phyloP scores from a whole-genome alignment of 2,113 vertebrate species.

The Rhinichthys klamathensis region DNA sequence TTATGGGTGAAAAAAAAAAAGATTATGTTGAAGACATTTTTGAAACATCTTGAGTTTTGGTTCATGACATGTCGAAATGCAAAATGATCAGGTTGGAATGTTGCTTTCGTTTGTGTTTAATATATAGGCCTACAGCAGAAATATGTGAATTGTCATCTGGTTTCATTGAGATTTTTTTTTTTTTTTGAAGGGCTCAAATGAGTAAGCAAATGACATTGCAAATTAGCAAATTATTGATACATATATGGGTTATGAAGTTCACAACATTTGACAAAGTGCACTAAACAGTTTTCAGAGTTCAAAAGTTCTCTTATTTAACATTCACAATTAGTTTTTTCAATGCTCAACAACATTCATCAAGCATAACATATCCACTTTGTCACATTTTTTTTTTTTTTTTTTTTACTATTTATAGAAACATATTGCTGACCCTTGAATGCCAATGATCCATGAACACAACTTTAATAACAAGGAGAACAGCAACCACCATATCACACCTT shows the following conservation, averaged over 20 bases:
- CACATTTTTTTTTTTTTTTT: neutral
- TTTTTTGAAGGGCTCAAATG: neutral
- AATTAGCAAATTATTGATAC: neutral
- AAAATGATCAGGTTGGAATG: neutral
- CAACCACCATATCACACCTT: neutral
- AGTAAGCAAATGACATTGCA: neutral
- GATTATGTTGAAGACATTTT: neutral
- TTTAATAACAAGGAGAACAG: neutral
- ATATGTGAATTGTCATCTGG: neutral
- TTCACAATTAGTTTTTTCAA: neutral
- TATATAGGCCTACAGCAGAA: no score
- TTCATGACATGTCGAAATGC: neutral
- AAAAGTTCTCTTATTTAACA: neutral
- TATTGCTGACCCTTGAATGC: neutral
- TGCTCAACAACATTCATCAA: neutral
- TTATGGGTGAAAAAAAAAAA: neutral
- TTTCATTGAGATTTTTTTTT: neutral
- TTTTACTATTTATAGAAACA: neutral
- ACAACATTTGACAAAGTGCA: neutral
- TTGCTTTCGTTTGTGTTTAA: neutral
- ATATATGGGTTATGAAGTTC: neutral
- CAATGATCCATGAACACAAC: neutral
- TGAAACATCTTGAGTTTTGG: neutral
- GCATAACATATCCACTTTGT: neutral
- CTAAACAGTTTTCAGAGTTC: neutral